Evolutionary conservation across 2,888 invertebrate species (phyloP).

Genomic region (Drosophila paramelanica): DNA sequence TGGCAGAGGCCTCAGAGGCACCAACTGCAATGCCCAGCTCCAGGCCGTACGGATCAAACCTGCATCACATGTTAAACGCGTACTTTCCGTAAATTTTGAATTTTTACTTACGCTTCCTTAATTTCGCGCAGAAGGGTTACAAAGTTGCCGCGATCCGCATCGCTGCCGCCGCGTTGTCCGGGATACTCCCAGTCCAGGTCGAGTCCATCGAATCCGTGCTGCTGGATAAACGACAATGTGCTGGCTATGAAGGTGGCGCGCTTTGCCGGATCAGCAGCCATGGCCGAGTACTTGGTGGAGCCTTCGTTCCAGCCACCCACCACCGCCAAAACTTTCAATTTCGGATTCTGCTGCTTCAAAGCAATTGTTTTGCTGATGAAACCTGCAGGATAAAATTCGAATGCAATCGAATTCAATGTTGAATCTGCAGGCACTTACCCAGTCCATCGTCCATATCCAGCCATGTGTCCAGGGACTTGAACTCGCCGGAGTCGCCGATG

Average conservation of each 20-base stretch:
- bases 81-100: background rate
- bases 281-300: conserved; percentile 92
- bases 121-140: conserved; percentile 68
- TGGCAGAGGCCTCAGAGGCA: conserved; percentile 60
- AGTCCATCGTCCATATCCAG: conserved; percentile 66
- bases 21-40: conserved; percentile 89
- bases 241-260: conserved; percentile 90
- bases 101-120: conserved; percentile 61
- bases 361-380: conserved; percentile 64
- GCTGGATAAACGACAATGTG: conserved; percentile 90
- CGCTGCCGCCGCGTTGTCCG: conserved; percentile 84
- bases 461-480: conserved; percentile 68
- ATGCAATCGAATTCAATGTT: background rate
- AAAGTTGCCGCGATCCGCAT: conserved; percentile 91
- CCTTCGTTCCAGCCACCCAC: conserved; percentile 98
- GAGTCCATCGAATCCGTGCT: conserved; percentile 93
- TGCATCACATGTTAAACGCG: conserved; percentile 2
- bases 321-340: conserved; percentile 90
- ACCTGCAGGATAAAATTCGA: conserved; percentile 20
- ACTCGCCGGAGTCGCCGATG: conserved; percentile 53
- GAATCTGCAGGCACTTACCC: conserved; percentile 41
- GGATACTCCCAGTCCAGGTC: conserved; percentile 98
- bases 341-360: conserved; percentile 65
- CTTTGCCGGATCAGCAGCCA: conserved; percentile 90
- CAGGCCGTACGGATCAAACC: conserved; percentile 82